These are phyloP conservation scores for Etheostoma perlongum DNA, from an alignment of 2,797 vertebrate genomes.

Conservation along the genomic window DNA sequence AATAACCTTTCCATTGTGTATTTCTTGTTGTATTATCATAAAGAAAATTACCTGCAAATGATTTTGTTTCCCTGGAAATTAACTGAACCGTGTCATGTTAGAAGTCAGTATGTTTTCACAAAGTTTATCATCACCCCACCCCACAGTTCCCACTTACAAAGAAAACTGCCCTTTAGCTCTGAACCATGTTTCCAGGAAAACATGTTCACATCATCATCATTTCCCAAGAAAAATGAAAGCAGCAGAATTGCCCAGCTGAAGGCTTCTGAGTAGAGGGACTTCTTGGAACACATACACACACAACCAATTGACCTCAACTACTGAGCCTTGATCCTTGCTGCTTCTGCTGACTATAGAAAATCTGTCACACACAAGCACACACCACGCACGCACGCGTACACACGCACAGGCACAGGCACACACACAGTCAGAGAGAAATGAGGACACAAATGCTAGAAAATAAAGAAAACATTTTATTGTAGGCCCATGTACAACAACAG, in stretches of 20 bases:
- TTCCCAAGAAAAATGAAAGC: constrained; percentile 56
- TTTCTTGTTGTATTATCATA: not conserved
- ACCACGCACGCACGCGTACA: not conserved
- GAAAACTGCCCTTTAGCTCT: constrained; percentile 58
- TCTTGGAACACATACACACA: constrained; percentile 77
- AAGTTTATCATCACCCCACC: constrained; percentile 22
- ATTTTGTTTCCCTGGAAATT: constrained; percentile 14
- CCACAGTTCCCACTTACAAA: constrained; percentile 28
- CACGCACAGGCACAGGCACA: not conserved
- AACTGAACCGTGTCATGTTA: constrained; percentile 19
- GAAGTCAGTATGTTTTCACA: constrained; percentile 29
- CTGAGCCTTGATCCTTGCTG: constrained; percentile 51
- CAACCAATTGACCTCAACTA: constrained; percentile 66
- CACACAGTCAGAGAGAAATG: not conserved
- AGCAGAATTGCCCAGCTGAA: constrained; percentile 61
- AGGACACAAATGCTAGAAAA: constrained; percentile 34
- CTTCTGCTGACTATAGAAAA: constrained; percentile 41
- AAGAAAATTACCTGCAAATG: not conserved
- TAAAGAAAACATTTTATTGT: constrained; percentile 74
- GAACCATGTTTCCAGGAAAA: constrained; percentile 62
- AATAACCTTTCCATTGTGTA: not conserved
- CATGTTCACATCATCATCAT: constrained; percentile 35
- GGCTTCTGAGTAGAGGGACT: constrained; percentile 71
- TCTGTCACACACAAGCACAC: constrained; percentile 27
- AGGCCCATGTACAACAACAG: constrained; percentile 71